phyloP scores from a whole-genome alignment of 2,797 vertebrate species.

The Halcyon leucocephala region DNA sequence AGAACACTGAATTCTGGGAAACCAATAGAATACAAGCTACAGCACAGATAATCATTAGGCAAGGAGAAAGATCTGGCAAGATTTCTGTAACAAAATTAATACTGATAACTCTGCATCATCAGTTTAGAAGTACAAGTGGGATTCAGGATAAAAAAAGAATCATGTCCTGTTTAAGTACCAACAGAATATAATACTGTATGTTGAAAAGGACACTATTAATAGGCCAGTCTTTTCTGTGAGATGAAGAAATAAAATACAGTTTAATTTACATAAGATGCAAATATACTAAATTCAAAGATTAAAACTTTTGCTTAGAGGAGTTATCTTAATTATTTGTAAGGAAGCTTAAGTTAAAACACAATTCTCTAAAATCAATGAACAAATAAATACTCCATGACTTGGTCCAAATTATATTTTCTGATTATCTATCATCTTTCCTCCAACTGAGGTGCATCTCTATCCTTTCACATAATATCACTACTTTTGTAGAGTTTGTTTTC shows the following conservation, averaged over 20 bases:
- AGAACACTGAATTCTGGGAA: constrained; percentile 60
- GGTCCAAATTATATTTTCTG: neutral
- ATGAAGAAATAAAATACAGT: neutral
- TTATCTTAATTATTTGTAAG: neutral
- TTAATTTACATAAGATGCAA: neutral
- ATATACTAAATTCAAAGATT: neutral
- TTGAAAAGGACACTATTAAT: constrained; percentile 61
- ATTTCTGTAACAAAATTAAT: constrained; percentile 62
- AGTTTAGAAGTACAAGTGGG: constrained; percentile 58
- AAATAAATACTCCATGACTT: neutral
- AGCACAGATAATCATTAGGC: constrained; percentile 46
- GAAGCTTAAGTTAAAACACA: neutral
- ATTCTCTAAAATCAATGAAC: neutral
- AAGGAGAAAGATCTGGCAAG: constrained; percentile 60
- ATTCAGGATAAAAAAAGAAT: constrained; percentile 65
- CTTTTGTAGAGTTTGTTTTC: neutral
- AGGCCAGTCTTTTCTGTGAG: neutral
- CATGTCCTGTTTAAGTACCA: constrained; percentile 39
- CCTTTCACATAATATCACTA: neutral
- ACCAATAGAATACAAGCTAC: constrained; percentile 31
- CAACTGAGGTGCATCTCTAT: neutral
- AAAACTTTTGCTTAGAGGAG: neutral
- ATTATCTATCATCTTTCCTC: neutral
- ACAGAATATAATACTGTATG: constrained; percentile 46
- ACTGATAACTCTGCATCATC: constrained; percentile 60